Base-by-base conservation (phyloP, 1,140 invertebrate genomes). In the Conus betulinus region DNA sequence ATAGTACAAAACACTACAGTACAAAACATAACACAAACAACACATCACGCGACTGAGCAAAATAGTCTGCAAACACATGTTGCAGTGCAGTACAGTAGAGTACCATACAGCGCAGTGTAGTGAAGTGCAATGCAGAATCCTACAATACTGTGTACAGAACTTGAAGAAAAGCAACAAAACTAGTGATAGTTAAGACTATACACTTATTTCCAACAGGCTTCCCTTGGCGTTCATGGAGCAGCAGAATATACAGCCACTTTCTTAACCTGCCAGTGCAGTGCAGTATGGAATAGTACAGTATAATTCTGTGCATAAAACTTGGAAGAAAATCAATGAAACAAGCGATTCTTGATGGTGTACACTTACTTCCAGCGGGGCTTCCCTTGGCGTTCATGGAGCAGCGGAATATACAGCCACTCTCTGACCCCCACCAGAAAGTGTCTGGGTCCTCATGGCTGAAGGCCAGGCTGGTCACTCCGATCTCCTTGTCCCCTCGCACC, bases 401-500 rank as follows among this genome's bases (percentile, higher is more conserved):
- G 87, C 94, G 94, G 89, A 95, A 95, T 51, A 95, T 89, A 57
- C 93, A 94, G 23, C 95, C 95, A 89, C 93, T 92, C 84, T 95
- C 94, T 53, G 95, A 94, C 10, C 95, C 95, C 95, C 23, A 95
- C 88, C 4, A 95, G 79, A 95, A 95, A 63, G 90, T 92, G 23
- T 94, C 93, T n/a, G 93, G 91, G 87, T 95, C 94, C 53, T 94
- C 93, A 84, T 88, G 88, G 84, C 92, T 94, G 90, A 93, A 95
- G 5, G 93, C 93, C 10, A 95, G 91, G 91, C 94, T 93, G 8
- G 94, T 95, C 7, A 94, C 92, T 0, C 94, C 94, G 39, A 95
- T 91, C 87, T 94, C 94, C 84, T 93, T 93, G 88, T 94, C 92
- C 57, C 92, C 91, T 81, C 93, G 90, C 53, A 93, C 90, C 15